A percentile compares a stretch with the other conserved stretches of the same genome.
Evolutionary conservation across 2,113 vertebrate species (phyloP).

Genomic region (Panthera tigris): DNA sequence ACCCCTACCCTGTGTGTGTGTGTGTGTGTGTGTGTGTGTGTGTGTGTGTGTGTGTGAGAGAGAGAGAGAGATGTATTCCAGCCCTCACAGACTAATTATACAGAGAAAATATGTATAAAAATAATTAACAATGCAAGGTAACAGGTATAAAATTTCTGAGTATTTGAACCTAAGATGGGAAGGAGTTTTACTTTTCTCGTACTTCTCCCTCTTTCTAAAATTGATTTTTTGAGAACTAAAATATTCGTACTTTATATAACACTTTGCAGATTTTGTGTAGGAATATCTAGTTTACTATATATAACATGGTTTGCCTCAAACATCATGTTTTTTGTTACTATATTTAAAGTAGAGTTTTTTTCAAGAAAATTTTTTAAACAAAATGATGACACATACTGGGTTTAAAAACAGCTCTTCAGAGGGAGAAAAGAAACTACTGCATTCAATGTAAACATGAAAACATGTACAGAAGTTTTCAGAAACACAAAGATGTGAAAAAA

Average conservation of each 20-base stretch:
- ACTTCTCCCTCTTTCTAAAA: not conserved
- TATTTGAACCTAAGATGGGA: constrained; percentile 31
- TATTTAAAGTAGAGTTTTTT: not conserved
- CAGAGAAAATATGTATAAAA: not conserved
- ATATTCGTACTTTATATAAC: constrained; percentile 35
- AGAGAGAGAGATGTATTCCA: not conserved
- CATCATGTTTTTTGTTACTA: not conserved
- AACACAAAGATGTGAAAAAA: constrained; percentile 9
- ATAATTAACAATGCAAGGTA: constrained; percentile 1
- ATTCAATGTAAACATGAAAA: constrained; percentile 44
- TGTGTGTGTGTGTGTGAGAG: too few species aligned
- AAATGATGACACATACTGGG: not conserved
- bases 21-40: not conserved
- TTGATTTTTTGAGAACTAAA: constrained; percentile 19
- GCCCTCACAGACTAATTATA: not conserved
- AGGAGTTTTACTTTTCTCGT: constrained; percentile 10
- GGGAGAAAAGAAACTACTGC: not conserved
- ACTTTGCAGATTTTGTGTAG: constrained; percentile 43
- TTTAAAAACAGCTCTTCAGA: constrained; percentile 38
- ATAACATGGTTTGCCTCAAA: constrained; percentile 36
- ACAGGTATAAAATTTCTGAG: constrained; percentile 3
- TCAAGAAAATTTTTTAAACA: not conserved
- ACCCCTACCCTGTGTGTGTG: not conserved
- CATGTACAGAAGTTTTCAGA: constrained; percentile 22
- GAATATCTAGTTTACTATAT: constrained; percentile 3